Evolutionary conservation across 1,140 invertebrate species (phyloP).

Genomic region (Drosophila kanapiae): DNA sequence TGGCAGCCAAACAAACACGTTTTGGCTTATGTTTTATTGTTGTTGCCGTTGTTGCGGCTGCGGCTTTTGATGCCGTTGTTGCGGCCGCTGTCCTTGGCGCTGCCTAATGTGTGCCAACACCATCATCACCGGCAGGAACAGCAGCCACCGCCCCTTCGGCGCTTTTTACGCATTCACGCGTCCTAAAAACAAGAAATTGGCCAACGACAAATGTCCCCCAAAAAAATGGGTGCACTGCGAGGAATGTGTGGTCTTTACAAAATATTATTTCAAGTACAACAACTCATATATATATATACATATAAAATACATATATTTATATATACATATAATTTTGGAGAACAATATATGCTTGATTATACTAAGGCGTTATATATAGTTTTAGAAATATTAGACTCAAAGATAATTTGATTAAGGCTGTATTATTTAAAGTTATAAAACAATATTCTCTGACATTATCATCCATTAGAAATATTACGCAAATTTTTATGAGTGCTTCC

Average conservation of each 20-base stretch:
- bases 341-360: no score
- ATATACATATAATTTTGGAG: not conserved
- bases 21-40: conserved; percentile 66
- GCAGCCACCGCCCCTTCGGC: conserved; percentile 19
- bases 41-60: conserved; percentile 55
- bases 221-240: conserved; percentile 15
- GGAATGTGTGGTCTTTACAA: conserved; percentile 20
- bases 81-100: conserved; percentile 68
- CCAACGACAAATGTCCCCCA: conserved; percentile 31
- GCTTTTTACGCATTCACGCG: conserved; percentile 80
- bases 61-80: conserved; percentile 38
- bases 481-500: conserved; percentile 6
- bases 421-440: no score
- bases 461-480: not conserved
- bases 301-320: no score
- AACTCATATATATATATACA: not conserved
- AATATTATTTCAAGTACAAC: not conserved
- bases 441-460: not conserved
- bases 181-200: conserved; percentile 61
- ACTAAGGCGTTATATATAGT: not conserved
- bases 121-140: conserved; percentile 1
- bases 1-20: conserved; percentile 81
- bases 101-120: conserved; percentile 74
- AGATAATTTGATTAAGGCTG: no score
- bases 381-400: no score